Evolutionary conservation across 2,797 vertebrate genomes (phyloP).

Genomic region (Stomatorhinus walkeri): DNA sequence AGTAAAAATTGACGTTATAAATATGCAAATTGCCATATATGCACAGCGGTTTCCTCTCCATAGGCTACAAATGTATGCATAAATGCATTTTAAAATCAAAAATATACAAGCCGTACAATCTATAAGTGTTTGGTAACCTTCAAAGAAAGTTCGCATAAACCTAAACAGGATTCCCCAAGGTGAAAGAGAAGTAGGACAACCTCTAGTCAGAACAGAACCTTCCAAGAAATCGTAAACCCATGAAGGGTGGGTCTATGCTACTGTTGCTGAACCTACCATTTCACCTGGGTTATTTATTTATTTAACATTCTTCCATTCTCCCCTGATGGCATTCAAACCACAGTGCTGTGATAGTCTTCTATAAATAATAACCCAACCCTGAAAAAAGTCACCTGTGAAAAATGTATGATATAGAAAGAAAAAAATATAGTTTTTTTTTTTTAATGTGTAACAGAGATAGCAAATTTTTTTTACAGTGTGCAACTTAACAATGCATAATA

Average conservation of each 20-base stretch:
- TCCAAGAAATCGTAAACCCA: neutral
- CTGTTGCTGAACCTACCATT: neutral
- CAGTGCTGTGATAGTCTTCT: neutral
- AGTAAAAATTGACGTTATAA: neutral
- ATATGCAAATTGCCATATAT: neutral
- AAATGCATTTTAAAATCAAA: neutral
- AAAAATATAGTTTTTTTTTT: neutral
- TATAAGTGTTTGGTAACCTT: neutral
- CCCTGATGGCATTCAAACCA: neutral
- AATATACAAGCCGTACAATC: neutral
- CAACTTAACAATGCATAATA: neutral
- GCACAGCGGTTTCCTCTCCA: neutral
- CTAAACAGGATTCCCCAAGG: neutral
- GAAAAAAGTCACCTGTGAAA: neutral
- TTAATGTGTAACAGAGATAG: neutral
- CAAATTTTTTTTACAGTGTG: neutral
- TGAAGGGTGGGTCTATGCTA: neutral
- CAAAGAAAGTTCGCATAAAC: neutral
- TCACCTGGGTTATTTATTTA: neutral
- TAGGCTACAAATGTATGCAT: neutral
- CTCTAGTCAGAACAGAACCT: neutral
- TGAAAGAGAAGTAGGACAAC: neutral
- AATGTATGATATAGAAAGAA: neutral
- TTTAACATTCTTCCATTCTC: neutral
- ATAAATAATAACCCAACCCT: neutral